Evolutionary conservation across 2,888 invertebrate genomes (phyloP).

Genomic region (Lysandra bellargus): DNA sequence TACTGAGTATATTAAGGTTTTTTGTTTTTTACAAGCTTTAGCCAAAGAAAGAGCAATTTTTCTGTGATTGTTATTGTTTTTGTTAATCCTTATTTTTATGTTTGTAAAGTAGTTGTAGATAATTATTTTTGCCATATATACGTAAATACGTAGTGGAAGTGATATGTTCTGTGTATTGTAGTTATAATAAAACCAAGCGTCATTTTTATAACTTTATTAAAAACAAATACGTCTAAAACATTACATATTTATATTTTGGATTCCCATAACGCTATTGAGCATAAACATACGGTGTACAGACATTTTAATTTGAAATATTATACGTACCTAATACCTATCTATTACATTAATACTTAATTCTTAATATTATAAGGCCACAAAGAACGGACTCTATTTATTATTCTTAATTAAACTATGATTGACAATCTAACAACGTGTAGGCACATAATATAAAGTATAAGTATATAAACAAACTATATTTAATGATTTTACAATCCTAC

Average conservation of each 20-base stretch:
- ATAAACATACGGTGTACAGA: constrained; percentile 6
- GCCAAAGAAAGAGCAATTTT: neutral
- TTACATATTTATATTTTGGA: neutral
- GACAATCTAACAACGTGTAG: neutral
- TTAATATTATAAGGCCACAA: constrained; percentile 8
- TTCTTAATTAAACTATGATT: neutral
- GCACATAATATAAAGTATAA: neutral
- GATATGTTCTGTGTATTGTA: neutral
- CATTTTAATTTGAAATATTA: neutral
- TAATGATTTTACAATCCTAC: neutral
- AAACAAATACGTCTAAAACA: constrained; percentile 3
- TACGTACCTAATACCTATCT: no score
- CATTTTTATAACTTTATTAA: neutral
- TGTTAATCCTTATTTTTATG: neutral
- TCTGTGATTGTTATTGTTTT: neutral
- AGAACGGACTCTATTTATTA: neutral
- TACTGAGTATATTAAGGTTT: neutral
- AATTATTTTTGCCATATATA: neutral
- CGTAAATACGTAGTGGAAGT: neutral
- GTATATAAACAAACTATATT: neutral
- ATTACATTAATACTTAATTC: neutral
- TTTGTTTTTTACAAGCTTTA: neutral
- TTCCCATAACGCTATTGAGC: constrained; percentile 8
- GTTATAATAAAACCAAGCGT: neutral
- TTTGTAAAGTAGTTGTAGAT: neutral